phyloP scores from a whole-genome alignment of 2,888 invertebrate species.

The Nipponacmea schrenckii region DNA sequence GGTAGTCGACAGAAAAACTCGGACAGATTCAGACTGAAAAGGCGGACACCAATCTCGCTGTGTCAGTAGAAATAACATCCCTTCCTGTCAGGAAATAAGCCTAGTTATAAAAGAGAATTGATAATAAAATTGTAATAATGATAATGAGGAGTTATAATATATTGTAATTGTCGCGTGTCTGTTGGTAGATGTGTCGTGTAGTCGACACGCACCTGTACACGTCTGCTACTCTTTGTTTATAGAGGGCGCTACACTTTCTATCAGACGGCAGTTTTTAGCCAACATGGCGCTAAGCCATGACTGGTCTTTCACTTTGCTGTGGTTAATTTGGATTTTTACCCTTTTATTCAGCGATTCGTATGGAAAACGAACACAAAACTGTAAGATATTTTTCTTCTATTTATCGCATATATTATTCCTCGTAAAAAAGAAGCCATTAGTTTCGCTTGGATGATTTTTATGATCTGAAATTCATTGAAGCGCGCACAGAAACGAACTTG shows the following conservation, averaged over 20 bases:
- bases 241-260: constrained; percentile 49
- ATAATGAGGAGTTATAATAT: too few species aligned
- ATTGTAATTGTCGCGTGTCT: not conserved
- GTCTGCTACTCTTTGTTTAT: constrained; percentile 46
- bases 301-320: constrained; percentile 53
- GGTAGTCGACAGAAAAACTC: too few species aligned
- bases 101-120: too few species aligned
- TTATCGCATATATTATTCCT: constrained; percentile 1
- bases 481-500: constrained; percentile 3
- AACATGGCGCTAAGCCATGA: constrained; percentile 61
- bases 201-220: constrained; percentile 27
- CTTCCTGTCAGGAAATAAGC: too few species aligned
- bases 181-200: not conserved
- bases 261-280: constrained; percentile 43
- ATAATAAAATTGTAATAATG: too few species aligned
- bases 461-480: not conserved
- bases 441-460: constrained; percentile 7
- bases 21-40: too few species aligned
- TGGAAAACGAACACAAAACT: constrained; percentile 52
- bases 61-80: too few species aligned
- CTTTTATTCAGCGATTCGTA: constrained; percentile 54
- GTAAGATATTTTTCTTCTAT: constrained; percentile 38
- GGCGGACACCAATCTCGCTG: too few species aligned
- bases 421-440: not conserved
- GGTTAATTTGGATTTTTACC: constrained; percentile 57